These are phyloP conservation scores for Capreolus pygargus DNA, from an alignment of 2,113 vertebrate genomes.

Conservation along the genomic window DNA sequence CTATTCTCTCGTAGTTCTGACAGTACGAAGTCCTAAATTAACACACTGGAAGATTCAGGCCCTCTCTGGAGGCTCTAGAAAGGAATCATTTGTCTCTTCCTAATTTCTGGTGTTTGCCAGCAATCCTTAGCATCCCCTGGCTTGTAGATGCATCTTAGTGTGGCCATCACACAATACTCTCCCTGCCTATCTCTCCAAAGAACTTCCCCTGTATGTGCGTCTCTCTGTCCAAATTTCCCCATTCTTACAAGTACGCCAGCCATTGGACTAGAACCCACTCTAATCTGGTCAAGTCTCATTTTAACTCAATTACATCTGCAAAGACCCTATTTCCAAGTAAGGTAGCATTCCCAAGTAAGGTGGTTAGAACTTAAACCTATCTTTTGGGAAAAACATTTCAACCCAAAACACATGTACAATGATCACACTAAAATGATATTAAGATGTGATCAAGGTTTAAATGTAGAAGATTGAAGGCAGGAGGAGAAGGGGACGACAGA, in stretches of 20 bases:
- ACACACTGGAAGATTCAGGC: neutral
- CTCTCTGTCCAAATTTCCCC: neutral
- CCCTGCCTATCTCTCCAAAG: neutral
- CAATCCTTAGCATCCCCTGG: neutral
- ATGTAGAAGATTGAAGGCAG: neutral
- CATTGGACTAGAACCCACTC: neutral
- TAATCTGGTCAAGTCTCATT: neutral
- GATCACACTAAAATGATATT: neutral
- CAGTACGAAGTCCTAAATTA: neutral
- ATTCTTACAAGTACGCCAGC: neutral
- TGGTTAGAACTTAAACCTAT: neutral
- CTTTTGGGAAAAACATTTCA: neutral
- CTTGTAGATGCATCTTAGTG: neutral
- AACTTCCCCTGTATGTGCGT: neutral
- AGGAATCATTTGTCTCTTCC: neutral
- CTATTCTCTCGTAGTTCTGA: neutral
- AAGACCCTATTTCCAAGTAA: conserved; percentile 15
- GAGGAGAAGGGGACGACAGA: neutral
- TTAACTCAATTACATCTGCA: neutral
- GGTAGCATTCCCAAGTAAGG: neutral
- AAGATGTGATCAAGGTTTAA: neutral
- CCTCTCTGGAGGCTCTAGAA: neutral
- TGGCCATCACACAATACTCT: neutral
- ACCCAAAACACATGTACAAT: neutral
- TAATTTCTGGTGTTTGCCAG: neutral